These are phyloP conservation scores for Pachycephala philippinensis DNA, from an alignment of 2,113 vertebrate species.

Conservation along the genomic window DNA sequence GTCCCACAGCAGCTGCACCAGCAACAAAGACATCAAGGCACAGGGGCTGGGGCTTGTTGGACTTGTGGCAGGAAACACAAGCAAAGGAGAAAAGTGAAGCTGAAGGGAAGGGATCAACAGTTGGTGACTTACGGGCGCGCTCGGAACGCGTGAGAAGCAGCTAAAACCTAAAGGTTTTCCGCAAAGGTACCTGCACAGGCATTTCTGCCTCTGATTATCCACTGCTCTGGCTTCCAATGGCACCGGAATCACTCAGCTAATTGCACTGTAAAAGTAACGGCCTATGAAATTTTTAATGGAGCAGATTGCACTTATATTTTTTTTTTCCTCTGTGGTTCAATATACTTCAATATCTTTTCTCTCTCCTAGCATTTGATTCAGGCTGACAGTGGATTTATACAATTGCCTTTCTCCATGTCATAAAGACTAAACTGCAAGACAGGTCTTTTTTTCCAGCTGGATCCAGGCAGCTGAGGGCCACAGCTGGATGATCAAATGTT, in stretches of 20 bases:
- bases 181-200: not conserved
- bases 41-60: not conserved
- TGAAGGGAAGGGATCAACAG: conserved; percentile 5
- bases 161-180: not conserved
- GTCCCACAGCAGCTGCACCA: not conserved
- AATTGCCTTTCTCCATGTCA: not conserved
- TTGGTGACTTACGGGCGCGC: accelerated
- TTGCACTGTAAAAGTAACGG: conserved; percentile 45
- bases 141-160: not conserved
- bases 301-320: conserved; percentile 9
- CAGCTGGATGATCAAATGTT: not conserved
- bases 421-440: not conserved
- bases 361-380: not conserved
- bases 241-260: not conserved
- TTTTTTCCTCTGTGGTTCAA: conserved; percentile 7
- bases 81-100: not conserved
- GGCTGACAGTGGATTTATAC: not conserved
- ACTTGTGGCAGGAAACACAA: conserved; percentile 8
- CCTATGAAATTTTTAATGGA: conserved; percentile 52
- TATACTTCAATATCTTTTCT: conserved; percentile 6
- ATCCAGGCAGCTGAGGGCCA: not conserved
- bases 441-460: not conserved
- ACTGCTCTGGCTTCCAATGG: not conserved
- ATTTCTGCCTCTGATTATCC: conserved; percentile 1
- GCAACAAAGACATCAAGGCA: conserved; percentile 15